These are phyloP conservation scores for Nixonia krombeini DNA, from an alignment of 1,140 invertebrate species.

Conservation along the genomic window DNA sequence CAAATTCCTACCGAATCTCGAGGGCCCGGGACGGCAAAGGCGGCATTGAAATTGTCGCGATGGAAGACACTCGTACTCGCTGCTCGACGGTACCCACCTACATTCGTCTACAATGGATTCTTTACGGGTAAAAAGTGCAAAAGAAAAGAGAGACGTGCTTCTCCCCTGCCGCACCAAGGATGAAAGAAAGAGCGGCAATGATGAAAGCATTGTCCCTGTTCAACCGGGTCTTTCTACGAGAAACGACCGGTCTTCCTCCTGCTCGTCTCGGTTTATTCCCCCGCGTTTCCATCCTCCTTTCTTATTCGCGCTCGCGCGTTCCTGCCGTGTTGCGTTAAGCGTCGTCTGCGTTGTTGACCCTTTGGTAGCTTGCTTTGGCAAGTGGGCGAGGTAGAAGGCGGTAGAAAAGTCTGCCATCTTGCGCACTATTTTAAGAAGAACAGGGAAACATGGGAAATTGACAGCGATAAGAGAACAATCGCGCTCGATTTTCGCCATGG, in stretches of 20 bases:
- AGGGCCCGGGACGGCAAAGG: background rate
- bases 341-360: conserved; percentile 27
- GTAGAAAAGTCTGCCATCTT: background rate
- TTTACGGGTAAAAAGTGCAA: conserved; percentile 64
- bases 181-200: conserved; percentile 70
- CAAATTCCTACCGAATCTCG: background rate
- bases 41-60: conserved; percentile 25
- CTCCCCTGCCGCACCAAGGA: conserved; percentile 30
- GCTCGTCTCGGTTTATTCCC: conserved; percentile 21
- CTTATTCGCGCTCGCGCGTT: conserved; percentile 4
- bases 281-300: conserved; percentile 14
- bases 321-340: conserved; percentile 25
- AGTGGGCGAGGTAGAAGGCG: background rate
- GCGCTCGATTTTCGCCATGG: too few species aligned
- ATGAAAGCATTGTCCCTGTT: conserved; percentile 71
- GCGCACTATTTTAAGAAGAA: too few species aligned
- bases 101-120: conserved; percentile 66
- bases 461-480: too few species aligned
- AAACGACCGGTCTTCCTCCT: conserved; percentile 39
- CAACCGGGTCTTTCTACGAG: conserved; percentile 48
- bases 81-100: conserved; percentile 60
- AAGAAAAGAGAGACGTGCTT: conserved; percentile 47
- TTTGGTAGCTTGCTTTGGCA: conserved; percentile 14
- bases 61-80: conserved; percentile 60
- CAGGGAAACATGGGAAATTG: too few species aligned